These are phyloP conservation scores for Antechinus flavipes DNA, from an alignment of 2,113 vertebrate species.

Conservation along the genomic window DNA sequence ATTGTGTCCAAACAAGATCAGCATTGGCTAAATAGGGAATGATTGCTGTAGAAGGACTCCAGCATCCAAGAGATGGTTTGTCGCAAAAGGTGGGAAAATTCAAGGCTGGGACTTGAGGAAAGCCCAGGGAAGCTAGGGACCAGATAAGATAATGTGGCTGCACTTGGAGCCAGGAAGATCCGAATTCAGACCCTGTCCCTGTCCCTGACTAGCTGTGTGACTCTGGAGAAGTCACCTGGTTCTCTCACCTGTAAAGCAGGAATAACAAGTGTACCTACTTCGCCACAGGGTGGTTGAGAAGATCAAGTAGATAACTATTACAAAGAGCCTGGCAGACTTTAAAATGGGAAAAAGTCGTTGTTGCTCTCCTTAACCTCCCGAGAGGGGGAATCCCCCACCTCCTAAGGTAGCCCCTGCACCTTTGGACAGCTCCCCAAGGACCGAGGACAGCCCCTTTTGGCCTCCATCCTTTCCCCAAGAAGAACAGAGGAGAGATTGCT, in stretches of 20 bases:
- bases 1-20: not conserved
- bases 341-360: not conserved
- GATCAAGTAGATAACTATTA: not conserved
- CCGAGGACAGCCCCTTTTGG: not conserved
- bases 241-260: not conserved
- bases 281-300: not conserved
- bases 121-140: not conserved
- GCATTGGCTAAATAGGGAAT: not conserved
- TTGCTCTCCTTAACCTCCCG: not conserved
- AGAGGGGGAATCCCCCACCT: not conserved
- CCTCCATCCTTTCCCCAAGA: not conserved
- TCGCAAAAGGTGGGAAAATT: not conserved
- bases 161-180: not conserved
- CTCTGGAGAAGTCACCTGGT: not conserved
- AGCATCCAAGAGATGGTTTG: not conserved
- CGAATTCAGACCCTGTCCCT: too few species aligned
- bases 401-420: not conserved
- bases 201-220: not conserved
- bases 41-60: not conserved
- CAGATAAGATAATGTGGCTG: not conserved
- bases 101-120: not conserved
- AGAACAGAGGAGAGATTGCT: constrained; percentile 9
- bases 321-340: not conserved
- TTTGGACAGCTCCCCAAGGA: not conserved
- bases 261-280: not conserved